Evolutionary conservation across 2,797 vertebrate species (phyloP), one percentile per base, ranked within the genome.

Genomic region (Urocyon cinereoargenteus): DNA sequence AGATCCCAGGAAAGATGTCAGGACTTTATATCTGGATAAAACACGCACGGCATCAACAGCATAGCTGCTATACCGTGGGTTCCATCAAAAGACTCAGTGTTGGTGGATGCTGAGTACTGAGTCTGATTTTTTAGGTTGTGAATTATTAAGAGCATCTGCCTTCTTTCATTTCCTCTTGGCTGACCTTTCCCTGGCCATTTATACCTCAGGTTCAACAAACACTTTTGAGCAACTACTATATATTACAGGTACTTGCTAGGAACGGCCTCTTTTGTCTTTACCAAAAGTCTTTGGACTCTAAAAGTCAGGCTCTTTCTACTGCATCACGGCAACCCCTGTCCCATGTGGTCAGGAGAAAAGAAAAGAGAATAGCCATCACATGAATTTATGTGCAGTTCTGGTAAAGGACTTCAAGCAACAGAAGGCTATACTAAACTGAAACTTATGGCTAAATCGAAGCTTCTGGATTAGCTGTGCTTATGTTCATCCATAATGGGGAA

Each of bases 381-480:
- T 61, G 26, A 64, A 72, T 83, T 79, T 90, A 84, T 15, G 18
- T 6, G 9, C 16, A 34, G 18, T 64, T 90, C 77, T 77, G 19
- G n/a, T 68, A 75, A 94, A 97, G 68, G 57, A 92, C 53, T 45
- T 73, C 12, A 91, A 64, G 19, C 78, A 85, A 28, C 64, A 77
- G n/a, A 96, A 64, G 6, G 45, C 45, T 81, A 93, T 95, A 83
- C 51, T 81, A 93, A 96, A 83, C 51, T 86, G 85, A 96, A 93
- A 81, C 6, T 88, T 68, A 51, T 4, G 13, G 77, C 2, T 34
- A 40, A 94, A 82, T n/a, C 3, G 40, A 90, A 57, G 45, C 22
- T 75, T 96, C 72, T 45, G 45, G 51, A 85, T 51, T 75, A 62
- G 84, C 49, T 79, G 6, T 75, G 62, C 62, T 79, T 85, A n/a